A percentile compares a stretch with the other conserved stretches of the same genome.
phyloP scores from a whole-genome alignment of 1,140 invertebrate genomes.

The Lysiphlebus fabarum region DNA sequence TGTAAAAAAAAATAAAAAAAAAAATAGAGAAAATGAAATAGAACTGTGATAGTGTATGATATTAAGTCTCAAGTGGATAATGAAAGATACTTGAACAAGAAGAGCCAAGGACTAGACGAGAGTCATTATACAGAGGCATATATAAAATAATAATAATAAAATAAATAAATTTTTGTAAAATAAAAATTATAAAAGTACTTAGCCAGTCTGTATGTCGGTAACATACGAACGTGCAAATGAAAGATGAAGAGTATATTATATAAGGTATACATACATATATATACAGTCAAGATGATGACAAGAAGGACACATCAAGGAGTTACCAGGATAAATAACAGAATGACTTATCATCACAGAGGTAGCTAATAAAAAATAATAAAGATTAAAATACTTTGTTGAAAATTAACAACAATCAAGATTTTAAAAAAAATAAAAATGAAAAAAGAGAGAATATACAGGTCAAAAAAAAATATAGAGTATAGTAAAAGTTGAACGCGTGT shows the following conservation, averaged over 20 bases:
- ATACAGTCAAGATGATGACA: background rate
- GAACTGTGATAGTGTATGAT: conserved; percentile 20
- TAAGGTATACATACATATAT: background rate
- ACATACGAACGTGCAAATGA: conserved; percentile 17
- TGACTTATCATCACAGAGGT: background rate
- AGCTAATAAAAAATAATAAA: background rate
- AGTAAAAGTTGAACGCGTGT: conserved; percentile 9
- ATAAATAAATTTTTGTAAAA: background rate
- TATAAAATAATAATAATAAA: background rate
- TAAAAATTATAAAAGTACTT: background rate
- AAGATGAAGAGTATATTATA: conserved; percentile 18
- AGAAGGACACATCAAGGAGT: background rate
- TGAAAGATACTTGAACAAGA: conserved; percentile 17
- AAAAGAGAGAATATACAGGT: conserved; percentile 5
- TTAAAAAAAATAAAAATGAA: background rate
- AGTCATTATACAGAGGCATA: background rate
- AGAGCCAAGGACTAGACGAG: background rate
- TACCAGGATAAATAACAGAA: background rate
- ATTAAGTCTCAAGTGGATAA: conserved; percentile 25
- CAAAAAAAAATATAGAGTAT: conserved; percentile 1
- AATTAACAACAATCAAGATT: background rate
- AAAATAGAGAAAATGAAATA: conserved; percentile 26
- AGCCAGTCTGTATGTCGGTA: conserved; percentile 5
- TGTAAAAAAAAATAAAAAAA: conserved; percentile 30
- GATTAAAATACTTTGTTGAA: background rate